Base-by-base conservation (phyloP, 2,797 vertebrate species). In the Smutsia gigantea region DNA sequence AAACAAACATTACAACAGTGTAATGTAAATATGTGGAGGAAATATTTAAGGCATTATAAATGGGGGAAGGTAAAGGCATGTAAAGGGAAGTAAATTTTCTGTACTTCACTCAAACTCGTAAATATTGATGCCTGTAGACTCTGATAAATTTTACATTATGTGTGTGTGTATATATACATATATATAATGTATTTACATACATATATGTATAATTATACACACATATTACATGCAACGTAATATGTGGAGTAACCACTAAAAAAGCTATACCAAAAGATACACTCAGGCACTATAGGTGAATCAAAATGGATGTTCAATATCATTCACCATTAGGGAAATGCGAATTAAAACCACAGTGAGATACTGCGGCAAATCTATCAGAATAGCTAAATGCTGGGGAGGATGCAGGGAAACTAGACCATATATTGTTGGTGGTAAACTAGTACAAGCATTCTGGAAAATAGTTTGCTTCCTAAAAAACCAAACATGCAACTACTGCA, bases 11-110 rank as follows among this genome's bases (percentile, higher is more conserved):
- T 57, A 49, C 49, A 93, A 66, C 25, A 21, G 57, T 77, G n/a
- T 89, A n/a, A 71, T 66, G 13, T 77, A 87, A 78, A 83, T 90
- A 15, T 31, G 46, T 83, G 29, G 25, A 87, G 51, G 53, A 92
- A 87, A 83, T 92, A 87, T 77, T 87, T 78, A 66, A 95, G 46
- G 64, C 42, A 72, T 93, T 94, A 78, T 37, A 53, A 90, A 78
- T 37, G 27, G 7, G 12, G n/a, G 37, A 42, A 11, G 3, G 7
- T 51, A 63, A 95, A 39, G 2, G 11, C 25, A 1, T 57, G 3
- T 85, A 75, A 77, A 64, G 2, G 55, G 37, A 89, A 81, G 37
- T 66, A 86, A 93, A 39, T 4, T 93, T 85, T 64, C 39, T 46
- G 12, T 13, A 77, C 23, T 75, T 75, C 23, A 66, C 31, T 93